phyloP scores from a whole-genome alignment of 2,888 invertebrate species.

The Caenorhabditis parvicauda region DNA sequence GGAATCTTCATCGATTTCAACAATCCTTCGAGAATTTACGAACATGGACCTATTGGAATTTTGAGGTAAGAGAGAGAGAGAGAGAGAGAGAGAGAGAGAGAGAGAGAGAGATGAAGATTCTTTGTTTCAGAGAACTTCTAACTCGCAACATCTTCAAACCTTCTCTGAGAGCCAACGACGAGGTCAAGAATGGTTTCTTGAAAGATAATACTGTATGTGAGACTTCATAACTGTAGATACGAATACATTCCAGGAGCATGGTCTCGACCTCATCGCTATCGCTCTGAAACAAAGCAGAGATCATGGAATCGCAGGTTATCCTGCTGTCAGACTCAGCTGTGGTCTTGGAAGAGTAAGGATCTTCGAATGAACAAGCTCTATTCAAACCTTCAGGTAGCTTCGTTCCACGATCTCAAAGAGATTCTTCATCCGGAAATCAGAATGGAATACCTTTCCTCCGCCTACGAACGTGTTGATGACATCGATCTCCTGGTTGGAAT shows the following conservation, averaged over 20 bases:
- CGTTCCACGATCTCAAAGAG: constrained; percentile 46
- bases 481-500: constrained; percentile 60
- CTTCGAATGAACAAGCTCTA: neutral
- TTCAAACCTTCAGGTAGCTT: constrained; percentile 24
- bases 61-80: too few species aligned
- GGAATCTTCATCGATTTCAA: constrained; percentile 52
- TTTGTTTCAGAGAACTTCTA: constrained; percentile 27
- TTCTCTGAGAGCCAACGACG: constrained; percentile 40
- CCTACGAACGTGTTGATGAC: constrained; percentile 54
- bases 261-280: constrained; percentile 57
- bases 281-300: constrained; percentile 60
- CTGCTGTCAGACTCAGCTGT: constrained; percentile 51
- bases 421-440: constrained; percentile 40
- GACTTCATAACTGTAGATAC: too few species aligned
- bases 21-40: constrained; percentile 57
- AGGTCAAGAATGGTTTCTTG: constrained; percentile 38
- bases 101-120: neutral
- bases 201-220: constrained; percentile 25
- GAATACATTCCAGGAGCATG: constrained; percentile 36
- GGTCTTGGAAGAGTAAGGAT: constrained; percentile 51
- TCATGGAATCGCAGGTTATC: constrained; percentile 60
- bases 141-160: constrained; percentile 35
- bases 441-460: constrained; percentile 36
- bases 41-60: constrained; percentile 51
- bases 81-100: neutral